phyloP scores from a whole-genome alignment of 2,888 invertebrate genomes.

The Netelia fuscicornis region DNA sequence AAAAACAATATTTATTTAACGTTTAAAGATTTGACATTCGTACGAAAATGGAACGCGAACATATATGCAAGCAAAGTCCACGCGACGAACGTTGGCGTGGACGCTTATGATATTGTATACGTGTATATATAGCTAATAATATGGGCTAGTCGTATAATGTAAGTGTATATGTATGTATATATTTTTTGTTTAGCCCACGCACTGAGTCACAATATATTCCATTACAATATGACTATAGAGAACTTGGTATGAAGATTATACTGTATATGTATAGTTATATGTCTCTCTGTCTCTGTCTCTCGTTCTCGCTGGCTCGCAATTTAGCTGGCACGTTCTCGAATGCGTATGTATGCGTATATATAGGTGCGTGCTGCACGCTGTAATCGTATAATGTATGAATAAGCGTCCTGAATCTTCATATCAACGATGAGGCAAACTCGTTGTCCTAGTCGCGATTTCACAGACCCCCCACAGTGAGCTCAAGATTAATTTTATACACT shows the following conservation, averaged over 20 bases:
- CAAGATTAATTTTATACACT: background rate
- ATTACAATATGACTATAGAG: slow-evolving; percentile 15
- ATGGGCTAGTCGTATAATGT: background rate
- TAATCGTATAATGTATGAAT: slow-evolving; percentile 63
- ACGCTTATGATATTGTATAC: background rate
- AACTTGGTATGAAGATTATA: background rate
- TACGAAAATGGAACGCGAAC: background rate
- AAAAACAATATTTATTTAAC: no score
- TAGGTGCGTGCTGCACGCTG: slow-evolving; percentile 21
- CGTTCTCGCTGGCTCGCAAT: slow-evolving; percentile 5
- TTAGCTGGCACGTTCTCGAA: slow-evolving; percentile 47
- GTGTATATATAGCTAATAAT: background rate
- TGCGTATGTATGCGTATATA: background rate
- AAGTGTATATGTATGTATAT: background rate
- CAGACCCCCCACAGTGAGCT: slow-evolving; percentile 37
- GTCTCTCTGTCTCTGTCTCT: background rate
- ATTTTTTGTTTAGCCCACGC: background rate
- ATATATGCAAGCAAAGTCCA: background rate
- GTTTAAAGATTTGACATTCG: no score
- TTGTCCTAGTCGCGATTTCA: slow-evolving; percentile 34
- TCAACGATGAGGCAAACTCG: slow-evolving; percentile 43
- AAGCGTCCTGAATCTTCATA: slow-evolving; percentile 58
- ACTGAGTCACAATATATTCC: slow-evolving; percentile 55
- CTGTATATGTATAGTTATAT: slow-evolving; percentile 1
- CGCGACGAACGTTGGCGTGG: background rate